A percentile compares a stretch with the other conserved stretches of the same genome.
phyloP scores from a whole-genome alignment of 2,797 vertebrate genomes.

The Nasua narica region DNA sequence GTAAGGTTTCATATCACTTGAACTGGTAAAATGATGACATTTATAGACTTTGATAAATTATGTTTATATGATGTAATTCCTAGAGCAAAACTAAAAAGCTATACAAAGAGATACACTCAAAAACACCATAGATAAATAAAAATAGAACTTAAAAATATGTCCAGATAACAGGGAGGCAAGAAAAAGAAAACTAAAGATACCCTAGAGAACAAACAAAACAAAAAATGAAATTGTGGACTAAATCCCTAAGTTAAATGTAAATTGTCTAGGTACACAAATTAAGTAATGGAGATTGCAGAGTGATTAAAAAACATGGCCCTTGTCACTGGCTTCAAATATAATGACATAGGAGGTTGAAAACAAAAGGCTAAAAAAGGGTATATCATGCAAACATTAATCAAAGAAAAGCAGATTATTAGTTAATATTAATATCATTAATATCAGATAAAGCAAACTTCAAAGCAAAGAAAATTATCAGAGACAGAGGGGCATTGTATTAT shows the following conservation, averaged over 20 bases:
- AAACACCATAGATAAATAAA: slow-evolving; percentile 6
- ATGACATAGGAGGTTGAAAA: background rate
- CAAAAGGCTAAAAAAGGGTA: background rate
- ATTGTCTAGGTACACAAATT: background rate
- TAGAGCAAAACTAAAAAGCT: background rate
- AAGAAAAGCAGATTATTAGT: background rate
- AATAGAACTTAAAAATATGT: slow-evolving; percentile 1
- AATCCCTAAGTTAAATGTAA: background rate
- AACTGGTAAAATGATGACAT: background rate
- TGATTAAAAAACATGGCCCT: background rate
- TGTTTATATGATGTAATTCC: background rate
- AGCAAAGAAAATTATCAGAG: background rate
- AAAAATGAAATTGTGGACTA: background rate
- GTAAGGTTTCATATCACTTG: background rate
- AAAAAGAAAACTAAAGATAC: background rate
- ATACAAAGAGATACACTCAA: background rate
- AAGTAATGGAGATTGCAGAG: background rate
- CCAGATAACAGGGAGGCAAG: background rate
- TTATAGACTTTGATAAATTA: background rate
- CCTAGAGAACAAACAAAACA: background rate
- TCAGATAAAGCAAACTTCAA: background rate
- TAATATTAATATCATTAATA: background rate
- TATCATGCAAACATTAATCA: background rate
- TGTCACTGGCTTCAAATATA: background rate
- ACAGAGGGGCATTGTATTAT: background rate